Evolutionary conservation across 2,888 invertebrate genomes (phyloP).

Genomic region (Agrypnus murinus): DNA sequence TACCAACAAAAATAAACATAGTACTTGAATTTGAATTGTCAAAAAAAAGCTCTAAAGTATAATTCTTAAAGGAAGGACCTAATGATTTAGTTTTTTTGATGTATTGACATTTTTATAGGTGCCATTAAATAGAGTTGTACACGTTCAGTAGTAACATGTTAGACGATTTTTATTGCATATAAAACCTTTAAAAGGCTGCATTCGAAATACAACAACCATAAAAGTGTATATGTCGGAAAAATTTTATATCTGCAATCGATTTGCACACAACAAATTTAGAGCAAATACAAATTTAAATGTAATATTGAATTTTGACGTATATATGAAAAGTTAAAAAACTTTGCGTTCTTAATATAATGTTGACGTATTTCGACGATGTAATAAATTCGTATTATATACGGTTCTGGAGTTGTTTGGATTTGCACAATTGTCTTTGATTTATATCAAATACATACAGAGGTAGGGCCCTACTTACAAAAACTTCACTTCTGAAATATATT

Average conservation of each 20-base stretch:
- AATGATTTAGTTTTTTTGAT: no score
- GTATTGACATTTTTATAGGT: no score
- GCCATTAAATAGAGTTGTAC: neutral
- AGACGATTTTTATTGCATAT: neutral
- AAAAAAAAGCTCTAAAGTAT: no score
- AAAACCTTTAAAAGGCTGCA: neutral
- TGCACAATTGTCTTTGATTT: no score
- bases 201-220: neutral
- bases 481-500: no score
- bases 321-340: neutral
- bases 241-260: neutral
- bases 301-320: neutral
- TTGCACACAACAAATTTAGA: neutral
- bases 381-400: neutral
- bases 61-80: no score
- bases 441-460: no score
- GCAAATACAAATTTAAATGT: neutral
- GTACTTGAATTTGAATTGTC: no score
- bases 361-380: neutral
- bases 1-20: no score
- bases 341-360: neutral
- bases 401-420: neutral
- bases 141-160: neutral
- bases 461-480: no score
- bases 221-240: neutral